A percentile compares a stretch with the other conserved stretches of the same genome.
phyloP scores from a whole-genome alignment of 2,888 invertebrate species.

The Lordiphosa fenestrarum region DNA sequence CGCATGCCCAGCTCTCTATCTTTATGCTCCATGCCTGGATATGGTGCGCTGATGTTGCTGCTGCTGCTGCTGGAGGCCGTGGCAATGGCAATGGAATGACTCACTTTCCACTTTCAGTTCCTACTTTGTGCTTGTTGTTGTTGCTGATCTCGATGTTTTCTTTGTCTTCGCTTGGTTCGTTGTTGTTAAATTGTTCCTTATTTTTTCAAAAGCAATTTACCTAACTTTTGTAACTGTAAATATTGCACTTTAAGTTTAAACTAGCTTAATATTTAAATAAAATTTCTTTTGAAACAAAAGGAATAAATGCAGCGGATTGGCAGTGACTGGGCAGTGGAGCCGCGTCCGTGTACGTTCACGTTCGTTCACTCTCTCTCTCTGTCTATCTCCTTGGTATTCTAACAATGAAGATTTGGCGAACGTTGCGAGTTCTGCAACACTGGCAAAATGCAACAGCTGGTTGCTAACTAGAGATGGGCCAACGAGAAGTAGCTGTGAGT shows the following conservation, averaged over 20 bases:
- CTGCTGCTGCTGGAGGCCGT: slow-evolving; percentile 18
- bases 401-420: slow-evolving; percentile 23
- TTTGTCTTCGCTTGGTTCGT: slow-evolving; percentile 28
- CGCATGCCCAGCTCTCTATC: slow-evolving; percentile 79
- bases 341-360: slow-evolving; percentile 38
- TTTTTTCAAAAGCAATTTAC: slow-evolving; percentile 77
- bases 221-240: slow-evolving; percentile 12
- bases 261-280: slow-evolving; percentile 46
- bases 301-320: slow-evolving; percentile 23
- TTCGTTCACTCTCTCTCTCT: too few species aligned
- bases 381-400: slow-evolving; percentile 35
- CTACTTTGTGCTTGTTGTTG: slow-evolving; percentile 22
- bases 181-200: slow-evolving; percentile 53
- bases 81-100: slow-evolving; percentile 50
- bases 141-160: slow-evolving; percentile 18
- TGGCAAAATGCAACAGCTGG: slow-evolving; percentile 38
- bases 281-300: slow-evolving; percentile 78
- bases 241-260: slow-evolving; percentile 39
- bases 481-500: too few species aligned
- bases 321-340: slow-evolving; percentile 24
- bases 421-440: too few species aligned
- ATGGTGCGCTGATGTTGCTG: slow-evolving; percentile 20
- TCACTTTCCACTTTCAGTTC: slow-evolving; percentile 36
- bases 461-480: neutral
- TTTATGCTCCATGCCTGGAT: slow-evolving; percentile 20